A percentile compares a stretch with the other conserved stretches of the same genome.
phyloP scores from a whole-genome alignment of 2,888 invertebrate species.

The Reticulitermes lucifugus region DNA sequence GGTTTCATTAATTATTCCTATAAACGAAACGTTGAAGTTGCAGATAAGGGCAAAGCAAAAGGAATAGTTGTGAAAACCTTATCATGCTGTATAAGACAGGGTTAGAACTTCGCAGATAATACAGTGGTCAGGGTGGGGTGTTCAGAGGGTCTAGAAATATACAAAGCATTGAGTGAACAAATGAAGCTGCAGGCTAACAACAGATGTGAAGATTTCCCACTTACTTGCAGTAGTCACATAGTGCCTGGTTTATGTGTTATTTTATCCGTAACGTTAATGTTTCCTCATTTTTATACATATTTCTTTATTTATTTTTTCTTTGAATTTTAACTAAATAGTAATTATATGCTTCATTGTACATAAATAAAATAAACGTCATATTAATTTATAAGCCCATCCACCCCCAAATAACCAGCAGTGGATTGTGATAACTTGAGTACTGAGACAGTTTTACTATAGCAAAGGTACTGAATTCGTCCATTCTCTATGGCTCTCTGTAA shows the following conservation, averaged over 20 bases:
- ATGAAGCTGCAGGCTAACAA: not conserved
- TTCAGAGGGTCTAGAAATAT: not conserved
- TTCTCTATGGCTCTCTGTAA: no score
- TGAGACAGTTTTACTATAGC: not conserved
- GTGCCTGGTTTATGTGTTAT: not conserved
- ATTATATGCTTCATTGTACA: conserved; percentile 8
- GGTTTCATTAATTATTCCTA: not conserved
- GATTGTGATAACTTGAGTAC: conserved; percentile 4
- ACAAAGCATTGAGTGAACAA: not conserved
- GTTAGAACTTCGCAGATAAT: not conserved
- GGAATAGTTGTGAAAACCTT: not conserved
- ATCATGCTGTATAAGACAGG: not conserved
- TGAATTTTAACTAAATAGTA: conserved; percentile 2
- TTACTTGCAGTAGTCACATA: not conserved
- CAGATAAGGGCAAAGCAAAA: not conserved
- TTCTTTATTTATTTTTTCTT: conserved; percentile 37
- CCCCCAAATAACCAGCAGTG: not conserved
- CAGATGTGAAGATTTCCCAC: not conserved
- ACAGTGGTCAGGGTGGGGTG: not conserved
- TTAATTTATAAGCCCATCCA: not conserved
- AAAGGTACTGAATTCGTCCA: not conserved
- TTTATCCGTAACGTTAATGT: conserved; percentile 13
- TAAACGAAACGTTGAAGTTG: not conserved
- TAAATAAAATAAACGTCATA: not conserved
- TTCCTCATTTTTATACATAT: conserved; percentile 28